These are phyloP conservation scores for Sesia apiformis DNA, from an alignment of 2,888 invertebrate genomes.

Conservation along the genomic window DNA sequence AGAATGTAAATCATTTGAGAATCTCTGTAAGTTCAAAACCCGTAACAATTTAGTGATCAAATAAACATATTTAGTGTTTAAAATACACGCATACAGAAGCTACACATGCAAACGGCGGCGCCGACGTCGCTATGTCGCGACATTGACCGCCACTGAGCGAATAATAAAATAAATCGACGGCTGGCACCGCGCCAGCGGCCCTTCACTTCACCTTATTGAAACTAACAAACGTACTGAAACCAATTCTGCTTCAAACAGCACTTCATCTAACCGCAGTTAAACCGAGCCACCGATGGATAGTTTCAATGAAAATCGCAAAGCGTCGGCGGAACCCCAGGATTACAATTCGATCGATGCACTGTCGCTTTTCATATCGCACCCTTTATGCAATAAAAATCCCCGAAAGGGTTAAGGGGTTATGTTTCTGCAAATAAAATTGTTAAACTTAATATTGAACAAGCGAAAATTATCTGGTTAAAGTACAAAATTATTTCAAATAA, in stretches of 20 bases:
- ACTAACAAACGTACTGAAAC: not conserved
- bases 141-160: conserved; percentile 69
- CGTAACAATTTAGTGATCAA: not conserved
- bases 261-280: not conserved
- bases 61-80: conserved; percentile 18
- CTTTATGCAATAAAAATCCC: conserved; percentile 1
- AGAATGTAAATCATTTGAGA: no score
- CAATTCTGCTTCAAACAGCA: not conserved
- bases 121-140: conserved; percentile 54
- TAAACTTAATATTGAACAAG: no score
- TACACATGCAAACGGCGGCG: conserved; percentile 54
- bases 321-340: not conserved
- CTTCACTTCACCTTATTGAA: conserved; percentile 51
- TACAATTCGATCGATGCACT: conserved; percentile 29
- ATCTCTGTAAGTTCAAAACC: not conserved
- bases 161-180: conserved; percentile 68
- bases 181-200: conserved; percentile 64
- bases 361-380: conserved; percentile 21
- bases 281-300: not conserved
- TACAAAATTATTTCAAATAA: no score
- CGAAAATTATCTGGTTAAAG: no score
- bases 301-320: not conserved
- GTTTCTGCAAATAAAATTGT: no score
- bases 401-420: no score
- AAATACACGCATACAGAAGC: conserved; percentile 36